These are phyloP conservation scores for Ceratitis capitata DNA, from an alignment of 1,140 invertebrate species.

Conservation along the genomic window DNA sequence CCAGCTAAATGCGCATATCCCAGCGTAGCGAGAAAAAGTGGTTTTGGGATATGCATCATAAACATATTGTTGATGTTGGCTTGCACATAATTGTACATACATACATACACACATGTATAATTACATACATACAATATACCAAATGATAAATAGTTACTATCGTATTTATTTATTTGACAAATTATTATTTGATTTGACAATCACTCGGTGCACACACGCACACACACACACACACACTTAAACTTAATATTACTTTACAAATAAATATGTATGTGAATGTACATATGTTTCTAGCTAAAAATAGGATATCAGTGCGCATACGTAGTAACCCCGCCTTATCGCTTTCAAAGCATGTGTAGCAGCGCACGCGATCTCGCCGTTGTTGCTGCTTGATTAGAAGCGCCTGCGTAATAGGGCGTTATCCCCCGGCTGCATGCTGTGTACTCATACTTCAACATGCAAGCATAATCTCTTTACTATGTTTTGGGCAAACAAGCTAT, in stretches of 20 bases:
- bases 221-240: background rate
- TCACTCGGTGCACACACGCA: background rate
- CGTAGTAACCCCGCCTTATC: conserved; percentile 18
- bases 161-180: conserved; percentile 22
- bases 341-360: too few species aligned
- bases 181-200: conserved; percentile 33
- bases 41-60: background rate
- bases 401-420: background rate
- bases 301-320: background rate
- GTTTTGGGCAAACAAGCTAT: background rate
- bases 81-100: background rate
- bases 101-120: conserved; percentile 3
- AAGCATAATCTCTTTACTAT: too few species aligned
- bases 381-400: too few species aligned
- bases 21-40: background rate
- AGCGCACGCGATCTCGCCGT: too few species aligned
- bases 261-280: too few species aligned
- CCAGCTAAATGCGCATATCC: background rate
- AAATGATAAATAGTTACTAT: conserved; percentile 19
- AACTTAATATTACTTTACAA: background rate
- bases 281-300: background rate
- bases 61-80: background rate
- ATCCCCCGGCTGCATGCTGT: conserved; percentile 3
- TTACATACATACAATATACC: too few species aligned
- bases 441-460: too few species aligned